These are phyloP conservation scores for Xanthorhoe designata DNA, from an alignment of 2,888 invertebrate genomes.

Conservation along the genomic window DNA sequence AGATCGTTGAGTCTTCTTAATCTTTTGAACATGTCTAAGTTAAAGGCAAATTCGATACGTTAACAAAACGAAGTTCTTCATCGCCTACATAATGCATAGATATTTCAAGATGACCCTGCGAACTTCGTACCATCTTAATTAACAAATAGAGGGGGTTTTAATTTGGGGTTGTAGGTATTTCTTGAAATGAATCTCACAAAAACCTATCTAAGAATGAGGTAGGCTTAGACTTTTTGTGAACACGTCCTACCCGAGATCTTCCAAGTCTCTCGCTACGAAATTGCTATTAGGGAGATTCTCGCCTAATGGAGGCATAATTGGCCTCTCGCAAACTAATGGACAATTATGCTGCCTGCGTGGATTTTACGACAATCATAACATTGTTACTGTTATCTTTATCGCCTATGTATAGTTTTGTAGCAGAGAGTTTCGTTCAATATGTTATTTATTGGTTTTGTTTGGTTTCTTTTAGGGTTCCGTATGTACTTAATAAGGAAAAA, in stretches of 20 bases:
- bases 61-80: no score
- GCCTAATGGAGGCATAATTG: constrained; percentile 82
- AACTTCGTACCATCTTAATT: no score
- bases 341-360: constrained; percentile 72
- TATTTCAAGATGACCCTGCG: no score
- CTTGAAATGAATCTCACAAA: background rate
- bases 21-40: no score
- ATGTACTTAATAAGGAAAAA: no score
- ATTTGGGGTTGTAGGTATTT: no score
- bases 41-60: no score
- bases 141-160: no score
- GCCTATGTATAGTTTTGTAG: constrained; percentile 25
- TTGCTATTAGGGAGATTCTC: constrained; percentile 81
- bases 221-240: constrained; percentile 29
- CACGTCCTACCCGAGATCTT: constrained; percentile 33
- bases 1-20: no score
- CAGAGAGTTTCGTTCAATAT: constrained; percentile 19
- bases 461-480: background rate
- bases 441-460: constrained; percentile 16
- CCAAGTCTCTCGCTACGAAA: constrained; percentile 60
- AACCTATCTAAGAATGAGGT: background rate
- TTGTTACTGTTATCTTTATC: constrained; percentile 51
- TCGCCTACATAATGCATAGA: no score
- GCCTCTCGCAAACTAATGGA: constrained; percentile 82
- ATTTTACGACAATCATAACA: constrained; percentile 67